phyloP scores from a whole-genome alignment of 1,140 invertebrate genomes.

The Cyclargus thomasi region DNA sequence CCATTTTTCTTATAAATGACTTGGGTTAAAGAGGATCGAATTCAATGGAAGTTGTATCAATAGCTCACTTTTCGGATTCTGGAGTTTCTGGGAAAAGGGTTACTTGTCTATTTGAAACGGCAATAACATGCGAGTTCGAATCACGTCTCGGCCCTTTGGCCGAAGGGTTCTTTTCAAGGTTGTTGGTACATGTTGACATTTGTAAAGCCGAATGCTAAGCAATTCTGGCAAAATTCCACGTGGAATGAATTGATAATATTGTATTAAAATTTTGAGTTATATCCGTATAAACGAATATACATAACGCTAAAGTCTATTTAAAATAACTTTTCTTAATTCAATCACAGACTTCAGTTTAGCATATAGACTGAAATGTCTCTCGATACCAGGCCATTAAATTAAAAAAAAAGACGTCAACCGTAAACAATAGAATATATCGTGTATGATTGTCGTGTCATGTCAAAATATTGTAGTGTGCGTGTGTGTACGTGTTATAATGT shows the following conservation, averaged over 20 bases:
- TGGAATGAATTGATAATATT: neutral
- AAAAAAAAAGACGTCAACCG: too few species aligned
- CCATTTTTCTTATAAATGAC: neutral
- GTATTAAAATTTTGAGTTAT: too few species aligned
- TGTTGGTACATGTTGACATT: neutral
- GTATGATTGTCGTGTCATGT: too few species aligned
- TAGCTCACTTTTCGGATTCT: neutral
- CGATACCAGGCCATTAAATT: too few species aligned
- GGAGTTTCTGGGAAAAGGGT: neutral
- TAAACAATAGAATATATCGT: too few species aligned
- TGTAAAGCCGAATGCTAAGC: neutral
- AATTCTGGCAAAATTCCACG: neutral
- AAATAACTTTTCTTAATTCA: too few species aligned
- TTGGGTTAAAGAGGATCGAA: neutral
- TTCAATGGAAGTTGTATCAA: neutral
- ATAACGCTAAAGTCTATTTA: too few species aligned
- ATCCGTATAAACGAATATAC: too few species aligned
- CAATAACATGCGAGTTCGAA: constrained; percentile 4
- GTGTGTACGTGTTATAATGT: too few species aligned
- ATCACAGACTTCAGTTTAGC: too few species aligned
- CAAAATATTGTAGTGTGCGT: too few species aligned
- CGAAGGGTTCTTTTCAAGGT: neutral
- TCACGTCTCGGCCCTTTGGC: neutral
- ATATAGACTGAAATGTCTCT: too few species aligned
- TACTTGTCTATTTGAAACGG: neutral